These are phyloP conservation scores for Psittacus erithacus DNA, from an alignment of 2,113 vertebrate genomes.

Conservation along the genomic window DNA sequence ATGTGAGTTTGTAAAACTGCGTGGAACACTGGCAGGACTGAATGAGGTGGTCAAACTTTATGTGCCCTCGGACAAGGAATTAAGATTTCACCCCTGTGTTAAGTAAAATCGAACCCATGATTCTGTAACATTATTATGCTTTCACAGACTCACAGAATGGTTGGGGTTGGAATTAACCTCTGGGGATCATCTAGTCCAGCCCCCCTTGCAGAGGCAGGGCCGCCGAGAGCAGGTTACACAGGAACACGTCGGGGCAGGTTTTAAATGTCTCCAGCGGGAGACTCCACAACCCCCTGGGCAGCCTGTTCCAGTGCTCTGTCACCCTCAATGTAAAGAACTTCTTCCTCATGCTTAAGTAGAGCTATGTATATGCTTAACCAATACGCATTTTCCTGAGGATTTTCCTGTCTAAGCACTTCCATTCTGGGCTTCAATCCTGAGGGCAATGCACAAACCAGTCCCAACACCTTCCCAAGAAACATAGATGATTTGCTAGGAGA, in stretches of 20 bases:
- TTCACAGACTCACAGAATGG: not conserved
- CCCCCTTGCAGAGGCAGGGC: not conserved
- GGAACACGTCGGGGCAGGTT: not conserved
- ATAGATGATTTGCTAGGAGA: not conserved
- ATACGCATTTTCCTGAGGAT: not conserved
- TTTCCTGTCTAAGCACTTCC: not conserved
- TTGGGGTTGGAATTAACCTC: not conserved
- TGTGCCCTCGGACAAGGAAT: not conserved
- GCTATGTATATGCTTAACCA: not conserved
- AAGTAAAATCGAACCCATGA: not conserved
- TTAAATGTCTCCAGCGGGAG: not conserved
- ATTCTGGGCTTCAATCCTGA: not conserved
- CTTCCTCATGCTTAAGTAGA: not conserved
- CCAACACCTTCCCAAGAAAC: not conserved
- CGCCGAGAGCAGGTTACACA: not conserved
- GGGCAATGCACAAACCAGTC: not conserved
- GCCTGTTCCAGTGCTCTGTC: not conserved
- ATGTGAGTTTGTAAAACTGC: not conserved
- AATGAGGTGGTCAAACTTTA: not conserved
- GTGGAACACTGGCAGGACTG: rapidly evolving
- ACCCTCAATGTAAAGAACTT: not conserved
- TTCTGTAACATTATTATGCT: not conserved
- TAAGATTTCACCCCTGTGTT: not conserved
- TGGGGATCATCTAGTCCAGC: not conserved
- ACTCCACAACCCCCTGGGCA: not conserved